Conservation (phyloP, 2,113 vertebrate species). For the Myrmecophaga tridactyla region DNA sequence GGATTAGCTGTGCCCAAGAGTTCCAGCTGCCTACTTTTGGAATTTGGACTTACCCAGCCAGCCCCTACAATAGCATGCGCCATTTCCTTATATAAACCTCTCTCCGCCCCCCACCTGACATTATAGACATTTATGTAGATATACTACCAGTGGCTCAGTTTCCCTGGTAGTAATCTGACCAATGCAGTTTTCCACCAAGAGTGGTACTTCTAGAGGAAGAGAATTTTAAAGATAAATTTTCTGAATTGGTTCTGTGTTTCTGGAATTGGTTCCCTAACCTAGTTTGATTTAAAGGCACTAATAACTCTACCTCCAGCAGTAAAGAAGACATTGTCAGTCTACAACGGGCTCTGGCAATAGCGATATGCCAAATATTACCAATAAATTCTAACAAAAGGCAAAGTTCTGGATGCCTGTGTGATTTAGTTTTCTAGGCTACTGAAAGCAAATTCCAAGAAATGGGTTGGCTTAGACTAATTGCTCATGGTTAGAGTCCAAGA, state of each 20-base stretch:
- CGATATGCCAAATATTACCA: not conserved
- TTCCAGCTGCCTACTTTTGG: not conserved
- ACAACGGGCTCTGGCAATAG: not conserved
- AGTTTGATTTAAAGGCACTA: not conserved
- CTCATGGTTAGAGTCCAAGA: too few species aligned
- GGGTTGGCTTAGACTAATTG: too few species aligned
- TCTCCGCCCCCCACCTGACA: not conserved
- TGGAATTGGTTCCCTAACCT: too few species aligned
- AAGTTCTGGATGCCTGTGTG: too few species aligned
- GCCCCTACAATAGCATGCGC: too few species aligned
- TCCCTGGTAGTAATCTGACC: not conserved
- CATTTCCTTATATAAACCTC: not conserved
- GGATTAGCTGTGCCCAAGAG: fast-evolving
- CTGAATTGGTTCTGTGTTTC: not conserved
- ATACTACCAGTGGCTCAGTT: too few species aligned
- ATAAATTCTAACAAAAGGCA: too few species aligned
- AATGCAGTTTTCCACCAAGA: not conserved
- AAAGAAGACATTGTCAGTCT: too few species aligned
- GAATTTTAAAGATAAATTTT: not conserved
- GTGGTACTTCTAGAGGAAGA: too few species aligned
- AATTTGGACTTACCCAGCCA: not conserved
- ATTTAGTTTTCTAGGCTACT: too few species aligned
- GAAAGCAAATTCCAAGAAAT: too few species aligned
- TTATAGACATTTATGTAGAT: too few species aligned
- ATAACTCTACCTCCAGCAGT: not conserved